Conservation (phyloP, 2,113 vertebrate species). For the Chloropsis hardwickii region DNA sequence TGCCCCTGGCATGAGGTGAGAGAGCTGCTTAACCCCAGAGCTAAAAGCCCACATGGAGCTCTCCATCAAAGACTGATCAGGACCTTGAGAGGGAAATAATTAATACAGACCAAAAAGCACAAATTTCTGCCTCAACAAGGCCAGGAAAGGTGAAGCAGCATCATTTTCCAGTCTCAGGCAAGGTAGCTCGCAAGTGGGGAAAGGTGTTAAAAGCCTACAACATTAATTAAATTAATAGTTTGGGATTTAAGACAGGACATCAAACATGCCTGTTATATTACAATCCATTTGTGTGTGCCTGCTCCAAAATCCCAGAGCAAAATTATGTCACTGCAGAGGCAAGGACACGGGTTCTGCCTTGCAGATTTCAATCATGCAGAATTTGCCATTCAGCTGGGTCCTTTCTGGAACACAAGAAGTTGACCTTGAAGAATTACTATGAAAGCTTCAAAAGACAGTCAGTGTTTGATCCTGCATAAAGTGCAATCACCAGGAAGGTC, state of each 20-base stretch:
- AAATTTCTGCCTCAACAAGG: neutral
- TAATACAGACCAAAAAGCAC: neutral
- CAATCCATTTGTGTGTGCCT: neutral
- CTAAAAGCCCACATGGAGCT: neutral
- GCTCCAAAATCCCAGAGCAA: neutral
- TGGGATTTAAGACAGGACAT: slow-evolving; percentile 28
- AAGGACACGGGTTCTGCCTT: neutral
- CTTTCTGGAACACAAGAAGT: neutral
- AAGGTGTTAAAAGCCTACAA: neutral
- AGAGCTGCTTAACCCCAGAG: neutral
- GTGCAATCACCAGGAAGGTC: neutral
- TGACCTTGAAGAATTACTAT: neutral
- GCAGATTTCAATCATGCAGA: neutral
- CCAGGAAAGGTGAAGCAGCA: neutral
- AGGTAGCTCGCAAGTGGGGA: neutral
- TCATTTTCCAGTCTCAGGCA: neutral
- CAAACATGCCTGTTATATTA: neutral
- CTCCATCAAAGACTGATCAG: neutral
- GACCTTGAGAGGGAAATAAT: neutral
- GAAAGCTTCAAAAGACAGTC: neutral
- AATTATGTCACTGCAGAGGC: neutral
- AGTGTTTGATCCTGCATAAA: neutral
- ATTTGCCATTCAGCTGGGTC: neutral
- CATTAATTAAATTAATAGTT: slow-evolving; percentile 49
- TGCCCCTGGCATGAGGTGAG: neutral